Conservation (phyloP, 1,140 invertebrate species). For the Megathymus violae region DNA sequence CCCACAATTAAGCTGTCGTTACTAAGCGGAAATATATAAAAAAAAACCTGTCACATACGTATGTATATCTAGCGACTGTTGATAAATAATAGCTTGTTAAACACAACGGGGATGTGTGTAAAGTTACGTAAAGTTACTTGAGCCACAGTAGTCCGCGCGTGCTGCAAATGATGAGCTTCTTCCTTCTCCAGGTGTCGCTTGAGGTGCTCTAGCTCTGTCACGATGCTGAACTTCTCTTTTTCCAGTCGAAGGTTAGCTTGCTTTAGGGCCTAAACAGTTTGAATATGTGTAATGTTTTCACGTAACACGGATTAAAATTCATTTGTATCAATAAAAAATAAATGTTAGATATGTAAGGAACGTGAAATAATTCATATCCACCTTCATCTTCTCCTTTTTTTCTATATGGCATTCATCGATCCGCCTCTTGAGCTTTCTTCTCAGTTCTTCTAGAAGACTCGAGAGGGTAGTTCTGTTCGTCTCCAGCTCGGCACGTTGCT, state of each 20-base stretch:
- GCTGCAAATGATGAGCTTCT: constrained; percentile 69
- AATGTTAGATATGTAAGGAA: too few relatives aligned
- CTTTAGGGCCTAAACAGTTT: constrained; percentile 68
- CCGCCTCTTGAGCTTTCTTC: constrained; percentile 67
- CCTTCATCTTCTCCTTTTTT: constrained; percentile 76
- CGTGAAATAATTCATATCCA: too few relatives aligned
- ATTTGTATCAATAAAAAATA: too few relatives aligned
- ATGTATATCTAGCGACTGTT: too few relatives aligned
- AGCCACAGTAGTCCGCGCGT: constrained; percentile 64
- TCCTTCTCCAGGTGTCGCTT: constrained; percentile 71
- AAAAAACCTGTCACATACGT: too few relatives aligned
- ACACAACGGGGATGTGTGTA: too few relatives aligned
- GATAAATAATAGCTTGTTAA: too few relatives aligned
- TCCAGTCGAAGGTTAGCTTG: constrained; percentile 68
- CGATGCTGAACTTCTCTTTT: constrained; percentile 62
- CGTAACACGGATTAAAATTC: too few relatives aligned
- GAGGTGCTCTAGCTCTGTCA: constrained; percentile 67
- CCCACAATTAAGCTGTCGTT: too few relatives aligned
- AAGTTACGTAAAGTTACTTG: constrained; percentile 60
- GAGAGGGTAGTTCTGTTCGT: constrained; percentile 62
- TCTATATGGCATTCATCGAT: constrained; percentile 73
- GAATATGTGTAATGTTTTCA: too few relatives aligned
- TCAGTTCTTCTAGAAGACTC: constrained; percentile 67
- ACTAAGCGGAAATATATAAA: too few relatives aligned
- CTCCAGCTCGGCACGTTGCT: constrained; percentile 70